Evolutionary conservation across 2,797 vertebrate species (phyloP), one percentile per base, ranked within the genome.

Genomic region (Lithobates sylvaticus): DNA sequence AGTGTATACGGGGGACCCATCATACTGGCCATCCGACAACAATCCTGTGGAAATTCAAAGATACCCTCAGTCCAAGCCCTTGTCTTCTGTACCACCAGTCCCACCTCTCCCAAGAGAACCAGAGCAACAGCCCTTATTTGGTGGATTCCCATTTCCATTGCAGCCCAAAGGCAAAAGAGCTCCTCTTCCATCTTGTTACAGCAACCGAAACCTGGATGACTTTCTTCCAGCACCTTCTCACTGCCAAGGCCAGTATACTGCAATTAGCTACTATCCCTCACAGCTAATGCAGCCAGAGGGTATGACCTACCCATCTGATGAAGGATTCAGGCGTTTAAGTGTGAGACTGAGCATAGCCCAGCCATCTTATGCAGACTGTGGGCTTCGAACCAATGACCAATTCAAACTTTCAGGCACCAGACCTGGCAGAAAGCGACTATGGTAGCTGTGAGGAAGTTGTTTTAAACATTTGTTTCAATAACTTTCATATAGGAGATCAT

Each of bases 371-470:
- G 96, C 97, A 15, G 64, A 92, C 0, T 87, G 86, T 84, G 87
- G 88, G 18, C 87, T 78, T 12, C 90, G n/a, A 92, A 27, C 85
- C 91, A 0, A 89, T 89, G 26, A 91, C 81, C 0, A 94, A 95
- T 16, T 92, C 91, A 3, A 93, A 94, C 89, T 97, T 94, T 0
- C 96, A 96, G 34, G 95, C 96, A 50, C 97, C 95, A 0, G 97
- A 98, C 89, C 95, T 96, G 94, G 95, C 97, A 90, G 98, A 96
- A 92, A 99, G 98, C 0, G 98, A 99, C 89, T 99, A 99, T 0
- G 98, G 98, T 67, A 99, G 98, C 94, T 98, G 97, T 0, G 98
- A 99, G 91, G 98, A 99, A 93, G 98, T 99, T 99, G 98, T 99
- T 99, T 91, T 99, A 95, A 90, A 0, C 0, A 10, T 34, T 50